These are phyloP conservation scores for Bagarius yarrelli DNA, from an alignment of 2,113 vertebrate genomes.

Conservation along the genomic window DNA sequence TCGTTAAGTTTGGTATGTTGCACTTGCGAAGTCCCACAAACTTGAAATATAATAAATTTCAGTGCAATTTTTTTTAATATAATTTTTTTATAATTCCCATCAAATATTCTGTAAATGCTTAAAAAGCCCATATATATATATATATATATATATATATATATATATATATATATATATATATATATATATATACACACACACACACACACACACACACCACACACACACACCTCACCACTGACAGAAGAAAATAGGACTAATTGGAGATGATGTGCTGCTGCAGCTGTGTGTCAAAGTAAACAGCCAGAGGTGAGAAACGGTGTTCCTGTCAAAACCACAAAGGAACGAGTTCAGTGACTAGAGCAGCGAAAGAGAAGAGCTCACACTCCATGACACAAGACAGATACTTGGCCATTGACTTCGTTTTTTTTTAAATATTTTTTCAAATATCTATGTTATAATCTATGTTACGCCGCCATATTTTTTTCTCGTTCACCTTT, in stretches of 20 bases:
- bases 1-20: too few species aligned
- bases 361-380: background rate
- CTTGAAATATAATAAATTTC: too few species aligned
- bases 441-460: background rate
- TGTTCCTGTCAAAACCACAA: constrained; percentile 2
- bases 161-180: background rate
- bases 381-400: background rate
- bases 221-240: background rate
- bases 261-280: background rate
- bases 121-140: too few species aligned
- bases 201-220: background rate
- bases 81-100: too few species aligned
- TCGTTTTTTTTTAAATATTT: background rate
- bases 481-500: too few species aligned
- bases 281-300: background rate
- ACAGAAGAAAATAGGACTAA: background rate
- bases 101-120: too few species aligned
- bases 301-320: constrained; percentile 10
- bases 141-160: background rate
- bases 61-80: too few species aligned
- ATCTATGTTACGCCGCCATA: too few species aligned
- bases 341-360: background rate
- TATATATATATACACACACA: background rate
- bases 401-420: background rate
- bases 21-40: too few species aligned